These are phyloP conservation scores for Adelognathus sp. DNA, from an alignment of 2,888 invertebrate species.

Conservation along the genomic window DNA sequence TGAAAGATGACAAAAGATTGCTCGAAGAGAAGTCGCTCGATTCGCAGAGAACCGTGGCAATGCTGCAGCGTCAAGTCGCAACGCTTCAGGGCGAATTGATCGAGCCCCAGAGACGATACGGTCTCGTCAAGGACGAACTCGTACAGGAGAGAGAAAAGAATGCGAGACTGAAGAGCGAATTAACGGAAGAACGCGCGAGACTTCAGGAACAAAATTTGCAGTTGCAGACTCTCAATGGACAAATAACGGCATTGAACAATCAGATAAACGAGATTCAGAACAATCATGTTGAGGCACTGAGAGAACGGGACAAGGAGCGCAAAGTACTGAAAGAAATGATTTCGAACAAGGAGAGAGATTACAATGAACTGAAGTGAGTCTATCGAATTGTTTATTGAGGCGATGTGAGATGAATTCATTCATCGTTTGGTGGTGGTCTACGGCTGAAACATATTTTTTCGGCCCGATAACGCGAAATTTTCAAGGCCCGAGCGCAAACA, in stretches of 20 bases:
- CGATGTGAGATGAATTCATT: no score
- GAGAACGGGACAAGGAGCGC: conserved; percentile 70
- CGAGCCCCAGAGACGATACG: conserved; percentile 74
- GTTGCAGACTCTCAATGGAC: conserved; percentile 69
- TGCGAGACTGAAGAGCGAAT: conserved; percentile 69
- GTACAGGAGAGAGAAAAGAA: conserved; percentile 70
- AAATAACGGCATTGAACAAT: conserved; percentile 68
- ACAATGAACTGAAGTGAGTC: conserved; percentile 72
- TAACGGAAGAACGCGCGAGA: conserved; percentile 67
- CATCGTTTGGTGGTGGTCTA: no score
- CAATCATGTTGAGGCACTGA: conserved; percentile 67
- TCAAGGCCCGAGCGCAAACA: no score
- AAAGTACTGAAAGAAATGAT: conserved; percentile 69
- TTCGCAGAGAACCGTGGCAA: conserved; percentile 66
- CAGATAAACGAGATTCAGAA: conserved; percentile 71
- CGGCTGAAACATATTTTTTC: no score
- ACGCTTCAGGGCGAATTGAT: conserved; percentile 72
- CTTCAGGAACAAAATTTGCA: conserved; percentile 70
- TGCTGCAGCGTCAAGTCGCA: conserved; percentile 71
- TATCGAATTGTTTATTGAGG: background rate
- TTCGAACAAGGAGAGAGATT: conserved; percentile 69
- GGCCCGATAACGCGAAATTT: no score
- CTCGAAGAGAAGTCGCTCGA: conserved; percentile 71
- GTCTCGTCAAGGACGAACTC: conserved; percentile 72
- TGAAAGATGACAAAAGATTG: conserved; percentile 71